Percentiles rank a stretch among this genome's conserved stretches.
phyloP scores from a whole-genome alignment of 1,140 invertebrate genomes.

The Melanaphis sacchari region DNA sequence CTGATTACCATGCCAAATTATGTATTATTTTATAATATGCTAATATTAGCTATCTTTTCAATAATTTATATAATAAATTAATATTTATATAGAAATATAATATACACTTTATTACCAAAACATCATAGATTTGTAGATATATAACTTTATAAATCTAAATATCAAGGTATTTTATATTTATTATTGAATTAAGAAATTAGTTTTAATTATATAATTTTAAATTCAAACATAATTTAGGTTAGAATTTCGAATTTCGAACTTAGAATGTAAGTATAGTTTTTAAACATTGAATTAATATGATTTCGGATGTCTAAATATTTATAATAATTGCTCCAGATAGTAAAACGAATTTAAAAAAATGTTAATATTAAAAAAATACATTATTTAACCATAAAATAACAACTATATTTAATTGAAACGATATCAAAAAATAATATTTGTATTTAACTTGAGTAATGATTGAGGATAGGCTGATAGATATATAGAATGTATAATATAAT shows the following conservation, averaged over 20 bases:
- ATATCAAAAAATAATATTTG: background rate
- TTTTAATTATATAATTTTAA: too few relatives aligned
- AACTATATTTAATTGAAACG: background rate
- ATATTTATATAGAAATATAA: too few relatives aligned
- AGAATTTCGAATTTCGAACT: too few relatives aligned
- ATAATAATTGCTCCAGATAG: background rate
- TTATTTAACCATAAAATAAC: background rate
- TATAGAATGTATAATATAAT: too few relatives aligned
- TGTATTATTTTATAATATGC: background rate
- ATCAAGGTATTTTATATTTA: background rate
- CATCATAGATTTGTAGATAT: too few relatives aligned
- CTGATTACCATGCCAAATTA: background rate
- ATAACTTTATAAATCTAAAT: background rate
- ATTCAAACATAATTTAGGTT: too few relatives aligned
- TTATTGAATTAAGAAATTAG: too few relatives aligned
- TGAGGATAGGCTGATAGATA: background rate
- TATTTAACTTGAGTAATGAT: background rate
- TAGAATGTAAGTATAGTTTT: too few relatives aligned
- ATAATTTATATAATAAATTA: background rate
- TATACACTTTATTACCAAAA: too few relatives aligned
- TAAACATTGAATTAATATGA: background rate
- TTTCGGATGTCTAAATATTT: background rate
- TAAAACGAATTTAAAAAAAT: background rate
- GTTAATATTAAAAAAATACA: background rate
- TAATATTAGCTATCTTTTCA: background rate